phyloP scores from a whole-genome alignment of 2,888 invertebrate species.

The Glaucopsyche alexis region DNA sequence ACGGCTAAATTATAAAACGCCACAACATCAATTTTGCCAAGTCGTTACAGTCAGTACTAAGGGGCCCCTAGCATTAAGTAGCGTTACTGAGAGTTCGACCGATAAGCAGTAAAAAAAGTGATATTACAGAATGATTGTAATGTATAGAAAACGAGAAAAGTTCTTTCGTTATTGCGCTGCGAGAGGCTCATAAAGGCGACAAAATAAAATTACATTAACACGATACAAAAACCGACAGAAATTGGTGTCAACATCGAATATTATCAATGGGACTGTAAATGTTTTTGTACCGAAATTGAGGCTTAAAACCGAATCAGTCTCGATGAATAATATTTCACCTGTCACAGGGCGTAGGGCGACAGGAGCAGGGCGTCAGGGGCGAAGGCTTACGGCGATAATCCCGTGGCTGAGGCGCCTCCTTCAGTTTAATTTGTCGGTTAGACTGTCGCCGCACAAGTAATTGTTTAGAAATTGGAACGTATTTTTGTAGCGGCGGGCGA shows the following conservation, averaged over 20 bases:
- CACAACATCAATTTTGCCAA: not conserved
- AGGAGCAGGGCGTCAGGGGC: constrained; percentile 24
- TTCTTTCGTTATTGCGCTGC: not conserved
- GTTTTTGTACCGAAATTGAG: constrained; percentile 33
- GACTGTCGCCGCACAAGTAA: constrained; percentile 28
- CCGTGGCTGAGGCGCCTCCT: constrained; percentile 33
- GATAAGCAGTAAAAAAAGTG: not conserved
- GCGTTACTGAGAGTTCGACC: not conserved
- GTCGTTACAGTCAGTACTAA: too few relatives aligned
- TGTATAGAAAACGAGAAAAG: constrained; percentile 12
- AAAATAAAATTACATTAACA: not conserved
- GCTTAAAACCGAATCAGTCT: constrained; percentile 34
- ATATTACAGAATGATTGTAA: constrained; percentile 11
- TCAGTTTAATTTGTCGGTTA: constrained; percentile 38
- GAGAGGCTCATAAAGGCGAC: not conserved
- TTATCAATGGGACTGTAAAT: constrained; percentile 33
- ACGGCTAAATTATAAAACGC: not conserved
- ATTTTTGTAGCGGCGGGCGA: constrained; percentile 26
- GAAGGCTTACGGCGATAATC: constrained; percentile 36
- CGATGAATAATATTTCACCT: constrained; percentile 38
- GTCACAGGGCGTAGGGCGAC: constrained; percentile 34
- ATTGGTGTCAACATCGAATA: constrained; percentile 21
- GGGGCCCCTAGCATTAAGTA: not conserved
- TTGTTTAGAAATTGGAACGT: constrained; percentile 29
- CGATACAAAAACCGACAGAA: not conserved